A percentile compares a stretch with the other conserved stretches of the same genome.
Conservation (phyloP, 53 echinoderm and acorn worm species). For the Mesocentrotus franciscanus region DNA sequence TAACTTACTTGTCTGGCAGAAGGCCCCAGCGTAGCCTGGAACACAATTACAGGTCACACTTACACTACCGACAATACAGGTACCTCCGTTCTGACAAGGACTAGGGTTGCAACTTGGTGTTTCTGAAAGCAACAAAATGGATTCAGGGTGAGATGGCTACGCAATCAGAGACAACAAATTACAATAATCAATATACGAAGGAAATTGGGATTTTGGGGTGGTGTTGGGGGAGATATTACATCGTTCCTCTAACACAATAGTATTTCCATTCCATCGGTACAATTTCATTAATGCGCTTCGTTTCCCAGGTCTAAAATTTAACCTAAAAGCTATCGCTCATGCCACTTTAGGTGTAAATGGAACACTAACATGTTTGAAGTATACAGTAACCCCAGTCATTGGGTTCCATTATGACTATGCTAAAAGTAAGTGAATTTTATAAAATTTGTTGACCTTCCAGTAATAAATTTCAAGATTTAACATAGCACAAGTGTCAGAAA, state of each 20-base stretch:
- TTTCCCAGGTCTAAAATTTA: too few relatives aligned
- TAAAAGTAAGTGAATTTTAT: background rate
- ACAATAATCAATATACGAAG: background rate
- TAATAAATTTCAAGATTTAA: background rate
- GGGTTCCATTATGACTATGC: background rate
- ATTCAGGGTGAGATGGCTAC: background rate
- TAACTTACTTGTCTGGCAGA: constrained; percentile 63
- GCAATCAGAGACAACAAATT: background rate
- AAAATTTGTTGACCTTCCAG: background rate
- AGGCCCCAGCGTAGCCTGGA: constrained; percentile 57
- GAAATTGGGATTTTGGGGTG: too few relatives aligned
- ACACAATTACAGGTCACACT: constrained; percentile 62
- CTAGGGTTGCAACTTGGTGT: constrained; percentile 61
- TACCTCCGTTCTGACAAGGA: constrained; percentile 75
- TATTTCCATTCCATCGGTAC: too few relatives aligned
- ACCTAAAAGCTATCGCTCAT: too few relatives aligned
- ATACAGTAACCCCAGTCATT: too few relatives aligned
- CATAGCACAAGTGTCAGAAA: too few relatives aligned
- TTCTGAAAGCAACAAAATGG: constrained; percentile 13
- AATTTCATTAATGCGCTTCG: too few relatives aligned
- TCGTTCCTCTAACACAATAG: too few relatives aligned
- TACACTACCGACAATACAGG: constrained; percentile 32
- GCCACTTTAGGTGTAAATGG: too few relatives aligned
- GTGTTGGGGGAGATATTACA: too few relatives aligned
- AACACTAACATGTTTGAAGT: too few relatives aligned